Percentiles rank a stretch among this genome's conserved stretches.
phyloP scores from a whole-genome alignment of 1,140 invertebrate species.

The Drosophila parabipectinata region DNA sequence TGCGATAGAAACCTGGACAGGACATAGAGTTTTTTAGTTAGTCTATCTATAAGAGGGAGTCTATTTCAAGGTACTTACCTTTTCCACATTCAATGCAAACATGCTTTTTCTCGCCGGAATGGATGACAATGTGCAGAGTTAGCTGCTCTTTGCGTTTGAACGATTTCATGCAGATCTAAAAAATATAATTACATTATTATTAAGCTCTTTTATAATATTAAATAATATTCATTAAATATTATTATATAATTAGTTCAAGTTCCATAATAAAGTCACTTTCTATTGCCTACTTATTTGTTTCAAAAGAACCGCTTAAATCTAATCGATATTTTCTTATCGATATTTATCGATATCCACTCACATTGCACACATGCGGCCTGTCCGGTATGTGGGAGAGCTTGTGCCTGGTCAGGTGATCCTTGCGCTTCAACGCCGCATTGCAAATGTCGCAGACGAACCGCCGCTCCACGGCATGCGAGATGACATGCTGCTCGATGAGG shows the following conservation, averaged over 20 bases:
- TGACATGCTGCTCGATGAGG: constrained; percentile 91
- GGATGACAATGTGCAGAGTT: constrained; percentile 93
- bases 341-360: constrained; percentile 45
- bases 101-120: constrained; percentile 93
- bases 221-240: no score
- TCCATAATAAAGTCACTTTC: no score
- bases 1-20: constrained; percentile 87
- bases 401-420: constrained; percentile 92
- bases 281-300: no score
- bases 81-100: constrained; percentile 94
- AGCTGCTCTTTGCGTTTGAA: constrained; percentile 94
- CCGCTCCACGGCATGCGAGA: constrained; percentile 92
- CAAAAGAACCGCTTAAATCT: no score
- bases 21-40: constrained; percentile 15
- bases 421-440: constrained; percentile 92
- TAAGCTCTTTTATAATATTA: no score
- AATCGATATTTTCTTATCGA: no score
- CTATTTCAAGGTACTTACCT: constrained; percentile 85
- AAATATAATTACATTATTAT: background rate
- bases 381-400: constrained; percentile 93
- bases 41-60: background rate
- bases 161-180: constrained; percentile 90
- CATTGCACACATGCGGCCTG: constrained; percentile 92
- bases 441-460: constrained; percentile 93
- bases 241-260: no score